Base-by-base conservation (phyloP, 53 echinoderm and acorn worm genomes). In the Zoroaster sp. region DNA sequence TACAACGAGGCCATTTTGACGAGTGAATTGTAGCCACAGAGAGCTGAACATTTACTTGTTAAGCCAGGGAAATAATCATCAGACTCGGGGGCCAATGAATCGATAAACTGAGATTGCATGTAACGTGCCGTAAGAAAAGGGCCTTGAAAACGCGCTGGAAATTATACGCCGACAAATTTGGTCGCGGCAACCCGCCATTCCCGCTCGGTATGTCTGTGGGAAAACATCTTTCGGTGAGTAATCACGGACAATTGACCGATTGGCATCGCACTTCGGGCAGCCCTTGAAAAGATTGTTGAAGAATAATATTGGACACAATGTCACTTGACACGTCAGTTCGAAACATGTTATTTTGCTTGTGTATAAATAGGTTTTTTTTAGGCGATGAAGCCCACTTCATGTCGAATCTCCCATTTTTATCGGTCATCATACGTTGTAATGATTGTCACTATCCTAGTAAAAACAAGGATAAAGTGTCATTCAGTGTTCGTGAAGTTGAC, bases 131-230 rank as follows among this genome's bases (percentile, higher is more conserved):
- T 82, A 42, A 82, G 66, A 4, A 14, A 41, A 13, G 2, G 59
- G 63, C 65, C 63, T 79, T 79, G 79, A 59, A 55, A 79, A 20
- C 25, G 65, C 65, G 63, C 37, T 38, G 63, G 40, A 51, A 79
- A 63, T 63, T 63, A n/a, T n/a, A 63, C 79, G 79, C 79, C 63
- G 63, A 65, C 79, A 79, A n/a, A 63, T 79, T 78, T 78, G 38
- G 36, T 63, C 38, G 34, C 79, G 23, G 55, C 32, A 78, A 10
- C 63, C 28, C 63, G 63, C 21, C 63, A 28, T 59, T 59, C 63
- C 25, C 9, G 63, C 7, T 20, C 20, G 53, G 20, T 5, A 47
- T 10, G 63, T 28, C 63, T 59, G 63, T 59, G 63, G 63, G 63
- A 55, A 55, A 55, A 55, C 47, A 18, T 46, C 20, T 75, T 20